These are phyloP conservation scores for Paramormyrops kingsleyae DNA, from an alignment of 2,113 vertebrate genomes.

Conservation along the genomic window DNA sequence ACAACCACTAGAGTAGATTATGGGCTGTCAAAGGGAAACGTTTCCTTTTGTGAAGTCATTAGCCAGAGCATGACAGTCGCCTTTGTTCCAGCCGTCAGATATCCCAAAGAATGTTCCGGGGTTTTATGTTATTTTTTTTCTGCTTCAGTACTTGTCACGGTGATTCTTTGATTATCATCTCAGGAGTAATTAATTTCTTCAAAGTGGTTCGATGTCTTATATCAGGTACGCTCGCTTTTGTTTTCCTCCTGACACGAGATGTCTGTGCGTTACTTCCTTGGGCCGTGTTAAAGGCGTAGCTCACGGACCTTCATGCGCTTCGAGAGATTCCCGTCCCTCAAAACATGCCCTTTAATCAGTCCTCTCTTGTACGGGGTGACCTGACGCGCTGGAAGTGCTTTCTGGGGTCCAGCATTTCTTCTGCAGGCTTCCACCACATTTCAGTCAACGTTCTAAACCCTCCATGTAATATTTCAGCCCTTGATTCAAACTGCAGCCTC, in stretches of 20 bases:
- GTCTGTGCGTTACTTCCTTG: neutral
- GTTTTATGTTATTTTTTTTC: neutral
- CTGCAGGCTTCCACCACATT: neutral
- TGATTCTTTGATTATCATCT: constrained; percentile 3
- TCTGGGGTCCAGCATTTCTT: neutral
- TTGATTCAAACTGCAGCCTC: neutral
- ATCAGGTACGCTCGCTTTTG: neutral
- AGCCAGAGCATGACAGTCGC: neutral
- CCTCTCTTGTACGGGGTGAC: neutral
- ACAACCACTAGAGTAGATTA: constrained; percentile 3
- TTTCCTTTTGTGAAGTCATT: constrained; percentile 5
- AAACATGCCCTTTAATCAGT: neutral
- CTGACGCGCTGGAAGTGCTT: neutral
- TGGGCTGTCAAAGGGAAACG: constrained; percentile 10
- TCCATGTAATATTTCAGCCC: neutral
- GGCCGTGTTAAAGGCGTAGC: neutral
- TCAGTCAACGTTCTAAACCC: neutral
- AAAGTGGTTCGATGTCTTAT: neutral
- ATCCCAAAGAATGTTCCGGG: neutral
- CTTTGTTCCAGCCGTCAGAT: constrained; percentile 8
- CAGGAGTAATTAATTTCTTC: neutral
- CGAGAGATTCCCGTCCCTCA: neutral
- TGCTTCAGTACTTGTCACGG: neutral
- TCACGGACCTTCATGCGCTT: neutral
- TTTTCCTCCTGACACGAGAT: neutral